These are phyloP conservation scores for Hemibagrus guttatus DNA, from an alignment of 2,797 vertebrate genomes.

Conservation along the genomic window DNA sequence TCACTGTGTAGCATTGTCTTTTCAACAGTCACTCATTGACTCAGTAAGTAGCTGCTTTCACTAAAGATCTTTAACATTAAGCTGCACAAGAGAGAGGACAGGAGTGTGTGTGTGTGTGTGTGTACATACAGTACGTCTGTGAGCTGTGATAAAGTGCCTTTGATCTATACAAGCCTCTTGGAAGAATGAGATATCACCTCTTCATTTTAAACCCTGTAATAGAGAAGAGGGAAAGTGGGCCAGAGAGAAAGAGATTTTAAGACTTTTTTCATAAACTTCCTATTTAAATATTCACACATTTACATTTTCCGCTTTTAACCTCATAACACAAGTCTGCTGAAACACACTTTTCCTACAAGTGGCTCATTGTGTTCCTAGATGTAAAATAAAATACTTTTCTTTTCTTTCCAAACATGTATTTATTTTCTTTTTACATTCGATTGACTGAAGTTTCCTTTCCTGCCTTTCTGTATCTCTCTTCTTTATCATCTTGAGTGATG, in stretches of 20 bases:
- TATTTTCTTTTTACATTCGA: too few relatives aligned
- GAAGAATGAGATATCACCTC: slow-evolving; percentile 36
- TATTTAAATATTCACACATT: background rate
- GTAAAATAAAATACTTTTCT: background rate
- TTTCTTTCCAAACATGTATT: background rate
- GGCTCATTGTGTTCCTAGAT: background rate
- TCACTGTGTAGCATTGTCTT: background rate
- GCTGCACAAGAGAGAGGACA: background rate
- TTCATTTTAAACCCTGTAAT: slow-evolving; percentile 38
- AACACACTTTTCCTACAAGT: background rate
- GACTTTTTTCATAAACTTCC: background rate
- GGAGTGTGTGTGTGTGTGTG: background rate
- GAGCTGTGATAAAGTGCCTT: slow-evolving; percentile 14
- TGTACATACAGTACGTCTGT: background rate
- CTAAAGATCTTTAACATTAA: background rate
- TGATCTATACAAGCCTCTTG: slow-evolving; percentile 46
- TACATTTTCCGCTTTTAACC: background rate
- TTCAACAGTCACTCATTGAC: background rate
- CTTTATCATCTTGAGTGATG: too few relatives aligned
- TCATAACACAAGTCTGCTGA: too few relatives aligned
- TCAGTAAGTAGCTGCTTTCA: background rate
- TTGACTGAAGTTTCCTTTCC: too few relatives aligned
- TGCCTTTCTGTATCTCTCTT: too few relatives aligned
- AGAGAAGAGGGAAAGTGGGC: slow-evolving; percentile 17
- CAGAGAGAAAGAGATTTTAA: slow-evolving; percentile 29